Base-by-base conservation (phyloP, 1,140 invertebrate genomes). In the Meloidogyne exigua region DNA sequence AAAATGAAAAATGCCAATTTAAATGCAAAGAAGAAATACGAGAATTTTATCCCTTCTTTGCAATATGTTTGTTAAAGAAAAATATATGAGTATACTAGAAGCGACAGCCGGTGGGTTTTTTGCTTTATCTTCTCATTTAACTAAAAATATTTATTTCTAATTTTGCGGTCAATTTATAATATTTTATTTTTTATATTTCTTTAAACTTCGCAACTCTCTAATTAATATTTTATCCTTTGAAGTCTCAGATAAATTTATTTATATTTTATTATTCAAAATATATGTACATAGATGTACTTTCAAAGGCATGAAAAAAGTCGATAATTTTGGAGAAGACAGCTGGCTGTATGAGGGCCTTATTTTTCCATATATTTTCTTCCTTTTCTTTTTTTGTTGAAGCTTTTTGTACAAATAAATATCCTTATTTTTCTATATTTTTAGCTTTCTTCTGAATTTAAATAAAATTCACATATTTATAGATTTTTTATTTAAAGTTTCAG, bases 51-150 rank as follows among this genome's bases (percentile, higher is more conserved):
- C 3, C 5, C 21, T 57, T 7, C 9, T 57, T 57, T 57, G 49
- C 49, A 57, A 57, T 18, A 57, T 57, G 49, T 57, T 57, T 57
- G 49, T n/a, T 39, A n/a, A 57, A 57, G 49, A 57, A 57, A 57
- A 57, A 57, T 57, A 57, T 9, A 7, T 4, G 21, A n/a, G 5
- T 49, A 49, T 49, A 49, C n/a, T 7, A 32, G 28, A 49, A 13
- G 15, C 18, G n/a, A 57, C 49, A 57, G 49, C 49, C 18, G 49
- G 49, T 57, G 49, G 49, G 4, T 57, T n/a, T 57, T 39, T n/a
- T 57, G n/a, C 44, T 18, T 39, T 10, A 39, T 15, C 49, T 57
- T 57, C 18, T 57, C 18, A 57, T 57, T 57, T 57, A 57, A 57
- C 5, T n/a, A 57, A 5, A 57, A n/a, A 57, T 0, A 57, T 57